Evolutionary conservation across 30 jellyfish, hydroid and myxozoan genomes (phyloP).

Genomic region (Aurelia sp.): DNA sequence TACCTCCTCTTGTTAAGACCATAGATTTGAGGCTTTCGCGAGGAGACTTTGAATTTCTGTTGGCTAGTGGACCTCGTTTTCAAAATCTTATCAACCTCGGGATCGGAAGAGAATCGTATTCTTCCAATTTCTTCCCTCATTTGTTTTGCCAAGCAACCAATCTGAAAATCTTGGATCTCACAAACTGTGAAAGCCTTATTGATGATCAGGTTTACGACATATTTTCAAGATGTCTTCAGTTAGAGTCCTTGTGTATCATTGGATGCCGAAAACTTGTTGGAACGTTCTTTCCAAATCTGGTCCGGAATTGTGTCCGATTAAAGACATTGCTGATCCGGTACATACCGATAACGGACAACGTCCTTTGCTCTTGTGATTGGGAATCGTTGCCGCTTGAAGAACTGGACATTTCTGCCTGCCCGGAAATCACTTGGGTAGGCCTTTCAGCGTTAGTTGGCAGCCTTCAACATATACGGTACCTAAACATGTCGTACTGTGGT

Average conservation of each 20-base stretch:
- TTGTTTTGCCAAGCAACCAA: constrained; percentile 70
- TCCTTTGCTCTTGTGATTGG: constrained; percentile 79
- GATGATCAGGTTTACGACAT: constrained; percentile 72
- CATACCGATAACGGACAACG: constrained; percentile 74
- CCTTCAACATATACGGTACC: constrained; percentile 71
- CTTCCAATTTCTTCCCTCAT: constrained; percentile 57
- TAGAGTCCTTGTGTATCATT: constrained; percentile 84
- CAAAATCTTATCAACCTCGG: constrained; percentile 68
- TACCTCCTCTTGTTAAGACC: constrained; percentile 70
- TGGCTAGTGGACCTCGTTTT: constrained; percentile 60
- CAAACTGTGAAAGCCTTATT: constrained; percentile 80
- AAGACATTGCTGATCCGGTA: constrained; percentile 86
- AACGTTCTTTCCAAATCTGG: constrained; percentile 68
- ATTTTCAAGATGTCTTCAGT: constrained; percentile 60
- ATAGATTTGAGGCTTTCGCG: constrained; percentile 84
- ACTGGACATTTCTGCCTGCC: constrained; percentile 98
- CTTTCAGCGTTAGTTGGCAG: constrained; percentile 68
- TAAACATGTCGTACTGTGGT: constrained; percentile 97
- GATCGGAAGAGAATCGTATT: constrained; percentile 72
- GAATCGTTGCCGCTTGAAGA: constrained; percentile 77
- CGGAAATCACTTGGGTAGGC: constrained; percentile 86
- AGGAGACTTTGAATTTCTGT: constrained; percentile 89
- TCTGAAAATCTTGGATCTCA: constrained; percentile 71
- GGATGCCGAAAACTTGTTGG: constrained; percentile 94
- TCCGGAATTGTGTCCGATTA: constrained; percentile 65